A percentile compares a stretch with the other conserved stretches of the same genome.
Conservation (phyloP, 2,888 invertebrate species). For the Ornithoptera alexandrae region DNA sequence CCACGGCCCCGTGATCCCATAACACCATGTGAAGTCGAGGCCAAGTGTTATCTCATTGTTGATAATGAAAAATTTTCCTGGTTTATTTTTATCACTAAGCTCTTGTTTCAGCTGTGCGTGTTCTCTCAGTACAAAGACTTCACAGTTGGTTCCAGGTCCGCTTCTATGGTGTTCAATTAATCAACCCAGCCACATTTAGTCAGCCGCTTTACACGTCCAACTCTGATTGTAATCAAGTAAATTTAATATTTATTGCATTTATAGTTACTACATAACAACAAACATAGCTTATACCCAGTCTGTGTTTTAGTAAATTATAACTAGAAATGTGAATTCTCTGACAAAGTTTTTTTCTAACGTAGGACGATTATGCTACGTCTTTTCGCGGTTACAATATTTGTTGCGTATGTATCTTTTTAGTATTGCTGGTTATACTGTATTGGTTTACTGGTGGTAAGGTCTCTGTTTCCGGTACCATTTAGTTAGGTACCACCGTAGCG, state of each 20-base stretch:
- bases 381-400: background rate
- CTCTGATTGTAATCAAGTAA: conserved; percentile 12
- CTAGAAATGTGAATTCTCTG: background rate
- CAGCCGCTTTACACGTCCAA: conserved; percentile 29
- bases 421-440: background rate
- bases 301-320: conserved; percentile 3
- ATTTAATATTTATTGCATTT: conserved; percentile 32
- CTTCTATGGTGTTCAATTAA: conserved; percentile 83
- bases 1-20: too few relatives aligned
- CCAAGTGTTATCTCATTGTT: too few relatives aligned
- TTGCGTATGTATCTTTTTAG: background rate
- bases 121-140: conserved; percentile 97
- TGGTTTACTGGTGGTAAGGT: background rate
- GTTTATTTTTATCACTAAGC: too few relatives aligned
- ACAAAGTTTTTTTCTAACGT: background rate
- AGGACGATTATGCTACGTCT: background rate
- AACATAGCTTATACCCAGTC: background rate
- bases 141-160: conserved; percentile 89
- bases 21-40: too few relatives aligned
- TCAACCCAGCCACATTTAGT: conserved; percentile 38
- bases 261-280: conserved; percentile 14
- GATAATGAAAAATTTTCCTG: too few relatives aligned
- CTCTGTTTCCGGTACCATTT: conserved; percentile 4
- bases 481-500: too few relatives aligned
- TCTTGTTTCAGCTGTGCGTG: conserved; percentile 89